Conservation (phyloP, 2,888 invertebrate species). For the Nomada ruficornis region DNA sequence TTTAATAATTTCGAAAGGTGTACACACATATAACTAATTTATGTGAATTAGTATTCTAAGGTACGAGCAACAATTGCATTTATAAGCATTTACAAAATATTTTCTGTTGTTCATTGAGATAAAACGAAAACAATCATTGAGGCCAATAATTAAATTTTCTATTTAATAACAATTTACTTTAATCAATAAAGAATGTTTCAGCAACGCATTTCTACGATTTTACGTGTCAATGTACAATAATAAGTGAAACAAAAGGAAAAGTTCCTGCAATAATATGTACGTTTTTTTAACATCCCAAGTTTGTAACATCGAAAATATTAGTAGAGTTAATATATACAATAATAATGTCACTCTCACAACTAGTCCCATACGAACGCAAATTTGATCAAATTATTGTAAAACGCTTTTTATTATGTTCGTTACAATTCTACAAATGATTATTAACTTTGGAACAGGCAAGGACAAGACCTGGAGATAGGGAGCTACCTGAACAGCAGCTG, state of each 20-base stretch:
- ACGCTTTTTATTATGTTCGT: conserved; percentile 39
- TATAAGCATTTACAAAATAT: conserved; percentile 40
- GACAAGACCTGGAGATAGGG: too few species aligned
- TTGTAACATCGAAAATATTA: conserved; percentile 17
- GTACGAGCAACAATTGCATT: conserved; percentile 39
- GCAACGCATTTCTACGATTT: conserved; percentile 37
- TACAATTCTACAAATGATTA: conserved; percentile 9
- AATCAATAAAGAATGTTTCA: conserved; percentile 16
- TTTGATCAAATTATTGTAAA: conserved; percentile 25
- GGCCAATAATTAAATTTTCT: conserved; percentile 48
- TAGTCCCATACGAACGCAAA: conserved; percentile 37
- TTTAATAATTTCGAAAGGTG: conserved; percentile 20
- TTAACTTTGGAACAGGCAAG: too few species aligned
- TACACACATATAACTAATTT: conserved; percentile 12
- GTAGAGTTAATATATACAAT: conserved; percentile 25
- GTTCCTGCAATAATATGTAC: conserved; percentile 45
- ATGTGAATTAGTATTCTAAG: conserved; percentile 25
- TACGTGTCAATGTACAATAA: conserved; percentile 40
- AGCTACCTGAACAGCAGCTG: too few species aligned
- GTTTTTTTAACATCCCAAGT: conserved; percentile 46
- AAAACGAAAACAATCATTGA: conserved; percentile 24
- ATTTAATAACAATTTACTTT: conserved; percentile 45
- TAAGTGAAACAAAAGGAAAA: conserved; percentile 42
- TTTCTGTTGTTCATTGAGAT: conserved; percentile 22
- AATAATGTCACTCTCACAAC: conserved; percentile 41